Evolutionary conservation across 2,113 vertebrate genomes (phyloP).

Genomic region (Phalacrocorax pelagicus): DNA sequence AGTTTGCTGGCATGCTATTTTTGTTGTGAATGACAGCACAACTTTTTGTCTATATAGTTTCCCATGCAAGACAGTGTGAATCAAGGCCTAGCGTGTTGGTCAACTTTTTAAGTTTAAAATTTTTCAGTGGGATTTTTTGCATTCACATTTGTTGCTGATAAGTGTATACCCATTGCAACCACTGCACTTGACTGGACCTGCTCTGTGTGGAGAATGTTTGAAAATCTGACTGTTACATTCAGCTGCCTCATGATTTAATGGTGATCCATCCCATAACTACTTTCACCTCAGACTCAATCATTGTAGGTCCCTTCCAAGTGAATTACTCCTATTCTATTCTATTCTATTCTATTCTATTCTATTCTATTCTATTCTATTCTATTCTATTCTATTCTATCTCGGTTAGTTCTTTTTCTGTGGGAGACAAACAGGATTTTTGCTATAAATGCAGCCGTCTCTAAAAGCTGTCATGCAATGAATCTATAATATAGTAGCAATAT

Average conservation of each 20-base stretch:
- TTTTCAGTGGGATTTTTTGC: neutral
- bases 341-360: neutral
- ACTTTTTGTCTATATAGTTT: neutral
- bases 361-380: no score
- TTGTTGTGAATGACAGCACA: neutral
- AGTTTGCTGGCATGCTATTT: neutral
- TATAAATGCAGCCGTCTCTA: neutral
- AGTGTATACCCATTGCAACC: neutral
- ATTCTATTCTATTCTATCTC: neutral
- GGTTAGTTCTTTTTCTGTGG: neutral
- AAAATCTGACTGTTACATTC: neutral
- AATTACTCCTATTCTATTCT: neutral
- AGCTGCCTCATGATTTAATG: neutral
- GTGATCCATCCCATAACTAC: neutral
- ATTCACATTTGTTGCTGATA: neutral
- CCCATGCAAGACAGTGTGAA: neutral
- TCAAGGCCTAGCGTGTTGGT: neutral
- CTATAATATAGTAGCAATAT: neutral
- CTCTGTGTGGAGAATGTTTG: neutral
- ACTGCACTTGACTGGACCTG: neutral
- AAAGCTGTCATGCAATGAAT: neutral
- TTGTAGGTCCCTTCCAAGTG: neutral
- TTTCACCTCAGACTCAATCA: neutral
- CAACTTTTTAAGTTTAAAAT: neutral
- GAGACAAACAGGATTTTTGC: neutral